These are phyloP conservation scores for Tragelaphus buxtoni DNA, from an alignment of 2,113 vertebrate species.

Conservation along the genomic window DNA sequence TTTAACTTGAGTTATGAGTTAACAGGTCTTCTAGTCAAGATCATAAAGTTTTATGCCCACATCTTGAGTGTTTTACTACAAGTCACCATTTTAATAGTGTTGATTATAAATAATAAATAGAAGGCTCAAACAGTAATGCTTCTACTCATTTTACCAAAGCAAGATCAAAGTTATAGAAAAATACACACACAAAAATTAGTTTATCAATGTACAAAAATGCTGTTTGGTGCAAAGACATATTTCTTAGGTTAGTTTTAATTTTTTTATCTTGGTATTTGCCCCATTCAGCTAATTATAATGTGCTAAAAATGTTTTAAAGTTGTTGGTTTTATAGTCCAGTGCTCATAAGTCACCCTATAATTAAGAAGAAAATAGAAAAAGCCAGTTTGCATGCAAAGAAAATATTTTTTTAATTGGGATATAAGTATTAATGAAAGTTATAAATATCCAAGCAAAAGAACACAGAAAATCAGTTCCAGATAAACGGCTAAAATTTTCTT, in stretches of 20 bases:
- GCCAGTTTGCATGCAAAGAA: conserved; percentile 12
- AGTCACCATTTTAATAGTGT: conserved; percentile 2
- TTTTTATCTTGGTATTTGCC: conserved; percentile 7
- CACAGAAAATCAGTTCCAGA: conserved; percentile 10
- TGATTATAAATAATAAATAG: not conserved
- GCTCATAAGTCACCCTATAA: conserved; percentile 43
- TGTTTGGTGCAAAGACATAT: conserved; percentile 33
- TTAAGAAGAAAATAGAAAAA: not conserved
- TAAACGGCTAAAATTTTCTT: not conserved
- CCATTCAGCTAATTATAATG: conserved; percentile 51
- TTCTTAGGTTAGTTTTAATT: not conserved
- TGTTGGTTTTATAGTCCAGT: conserved; percentile 27
- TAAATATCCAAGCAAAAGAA: conserved; percentile 39
- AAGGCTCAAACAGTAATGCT: not conserved
- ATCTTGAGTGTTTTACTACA: not conserved
- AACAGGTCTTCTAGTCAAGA: conserved; percentile 7
- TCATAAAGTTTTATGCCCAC: not conserved
- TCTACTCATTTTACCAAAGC: not conserved
- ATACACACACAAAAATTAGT: not conserved
- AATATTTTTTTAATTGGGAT: conserved; percentile 23
- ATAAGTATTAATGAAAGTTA: conserved; percentile 44
- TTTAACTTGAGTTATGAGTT: not conserved
- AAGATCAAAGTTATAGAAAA: conserved; percentile 14
- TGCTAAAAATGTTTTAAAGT: conserved; percentile 42
- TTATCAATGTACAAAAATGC: not conserved